Base-by-base conservation (phyloP, 2,113 vertebrate species). In the Nansenia antarctica region DNA sequence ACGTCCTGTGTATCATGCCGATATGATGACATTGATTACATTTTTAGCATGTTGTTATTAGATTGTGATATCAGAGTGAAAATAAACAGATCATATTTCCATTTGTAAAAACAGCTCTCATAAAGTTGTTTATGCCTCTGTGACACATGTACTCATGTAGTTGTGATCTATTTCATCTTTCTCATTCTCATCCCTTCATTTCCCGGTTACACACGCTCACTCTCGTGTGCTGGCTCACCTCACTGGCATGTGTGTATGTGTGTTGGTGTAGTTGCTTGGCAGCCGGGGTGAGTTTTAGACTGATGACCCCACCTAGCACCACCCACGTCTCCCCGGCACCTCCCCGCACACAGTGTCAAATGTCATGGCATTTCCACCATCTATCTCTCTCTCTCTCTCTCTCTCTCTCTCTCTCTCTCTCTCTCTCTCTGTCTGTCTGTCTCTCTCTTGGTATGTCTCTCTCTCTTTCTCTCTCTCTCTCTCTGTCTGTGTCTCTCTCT, bases 221-320 rank as follows among this genome's bases (percentile, higher is more conserved):
- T 65, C 24, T 9, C 3, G 30, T 24, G 30, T 22, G n/a, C 22
- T 15, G 3, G 3, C n/a, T 70, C 20, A 35, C 42, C 65, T 64
- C 52, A 22, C 27, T 67, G 63, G 55, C 64, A 65, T 74, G 45
- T 79, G 74, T 80, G 52, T 70, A 35, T 60, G 67, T 24, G 6
- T 80, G 78, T 79, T 74, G 74, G 12, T 47, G 35, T 20, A 55
- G 77, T 80, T 80, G 77, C 74, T 62, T 2, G 72, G 65, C 70
- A 77, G 57, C 77, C 34, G 2, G 5, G 11, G 35, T 42, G 45
- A 69, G 65, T 72, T 67, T 79, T 54, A 69, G 74, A 77, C 71
- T 69, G 70, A 57, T 3, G 31, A 79, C 67, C 70, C 42, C 49
- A 53, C 49, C 30, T 31, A 5, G 32, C 29, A 65, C 47, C 59